Evolutionary conservation across 2,888 invertebrate species (phyloP).

Genomic region (Stenodema calcarata): DNA sequence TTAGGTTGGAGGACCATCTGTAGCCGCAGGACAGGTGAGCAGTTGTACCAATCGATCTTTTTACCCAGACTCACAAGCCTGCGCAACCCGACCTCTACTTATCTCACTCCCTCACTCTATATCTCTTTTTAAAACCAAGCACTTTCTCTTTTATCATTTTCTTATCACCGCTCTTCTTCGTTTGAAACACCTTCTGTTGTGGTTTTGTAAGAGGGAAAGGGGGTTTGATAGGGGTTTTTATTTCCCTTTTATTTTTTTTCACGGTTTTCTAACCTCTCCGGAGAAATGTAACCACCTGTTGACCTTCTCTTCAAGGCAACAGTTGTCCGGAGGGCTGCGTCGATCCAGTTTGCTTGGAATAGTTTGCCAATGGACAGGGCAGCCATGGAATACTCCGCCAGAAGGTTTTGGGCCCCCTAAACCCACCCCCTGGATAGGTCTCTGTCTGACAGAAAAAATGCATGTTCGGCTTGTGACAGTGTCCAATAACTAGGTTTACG

Average conservation of each 20-base stretch:
- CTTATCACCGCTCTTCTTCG: not conserved
- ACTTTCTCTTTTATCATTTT: not conserved
- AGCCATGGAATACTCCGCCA: too few relatives aligned
- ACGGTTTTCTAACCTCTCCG: not conserved
- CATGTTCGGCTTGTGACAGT: too few relatives aligned
- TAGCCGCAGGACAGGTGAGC: conserved; percentile 46
- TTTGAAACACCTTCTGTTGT: not conserved
- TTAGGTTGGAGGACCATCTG: conserved; percentile 36
- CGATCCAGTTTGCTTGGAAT: too few relatives aligned
- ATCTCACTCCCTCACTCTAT: not conserved
- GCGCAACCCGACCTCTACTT: conserved; percentile 7
- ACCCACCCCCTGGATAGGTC: too few relatives aligned
- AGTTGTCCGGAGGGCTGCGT: not conserved
- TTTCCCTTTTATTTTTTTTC: not conserved
- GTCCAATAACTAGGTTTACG: too few relatives aligned
- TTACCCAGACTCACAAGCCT: conserved; percentile 41
- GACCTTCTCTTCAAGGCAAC: not conserved
- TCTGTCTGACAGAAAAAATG: too few relatives aligned
- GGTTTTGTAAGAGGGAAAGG: not conserved
- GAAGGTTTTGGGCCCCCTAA: too few relatives aligned
- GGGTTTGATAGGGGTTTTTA: not conserved
- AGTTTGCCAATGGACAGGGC: too few relatives aligned
- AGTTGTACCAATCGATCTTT: conserved; percentile 45
- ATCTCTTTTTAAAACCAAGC: not conserved
- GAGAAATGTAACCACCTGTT: conserved; percentile 19